Percentiles rank a stretch among this genome's conserved stretches.
Evolutionary conservation across 1,140 invertebrate genomes (phyloP).

Genomic region (Cydia splendana): DNA sequence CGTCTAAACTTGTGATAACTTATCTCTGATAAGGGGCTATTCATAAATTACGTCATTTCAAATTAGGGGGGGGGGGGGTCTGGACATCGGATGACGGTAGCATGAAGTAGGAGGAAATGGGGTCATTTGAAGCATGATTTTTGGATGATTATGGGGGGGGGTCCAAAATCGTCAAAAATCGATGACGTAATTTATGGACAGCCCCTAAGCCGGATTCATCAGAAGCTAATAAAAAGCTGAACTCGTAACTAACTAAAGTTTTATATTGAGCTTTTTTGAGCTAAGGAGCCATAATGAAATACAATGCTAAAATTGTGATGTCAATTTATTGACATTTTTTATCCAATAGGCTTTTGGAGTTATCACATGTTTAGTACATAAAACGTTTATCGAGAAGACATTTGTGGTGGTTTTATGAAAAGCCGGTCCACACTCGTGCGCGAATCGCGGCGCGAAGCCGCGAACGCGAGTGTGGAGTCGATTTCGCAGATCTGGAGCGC

Average conservation of each 20-base stretch:
- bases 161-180: too few relatives aligned
- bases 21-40: not conserved
- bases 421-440: too few relatives aligned
- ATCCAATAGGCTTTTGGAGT: not conserved
- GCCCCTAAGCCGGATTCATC: not conserved
- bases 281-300: not conserved
- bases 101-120: too few relatives aligned
- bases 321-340: not conserved
- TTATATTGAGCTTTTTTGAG: not conserved
- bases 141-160: too few relatives aligned
- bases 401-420: not conserved
- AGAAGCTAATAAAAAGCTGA: not conserved
- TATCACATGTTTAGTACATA: not conserved
- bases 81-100: too few relatives aligned
- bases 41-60: too few relatives aligned
- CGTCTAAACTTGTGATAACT: not conserved
- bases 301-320: not conserved
- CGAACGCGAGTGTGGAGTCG: too few relatives aligned
- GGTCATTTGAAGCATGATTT: too few relatives aligned
- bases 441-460: too few relatives aligned
- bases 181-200: too few relatives aligned
- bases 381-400: constrained; percentile 33
- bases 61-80: too few relatives aligned
- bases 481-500: too few relatives aligned
- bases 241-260: not conserved